These are phyloP conservation scores for Ophonus ardosiacus DNA, from an alignment of 2,888 invertebrate species.

Conservation along the genomic window DNA sequence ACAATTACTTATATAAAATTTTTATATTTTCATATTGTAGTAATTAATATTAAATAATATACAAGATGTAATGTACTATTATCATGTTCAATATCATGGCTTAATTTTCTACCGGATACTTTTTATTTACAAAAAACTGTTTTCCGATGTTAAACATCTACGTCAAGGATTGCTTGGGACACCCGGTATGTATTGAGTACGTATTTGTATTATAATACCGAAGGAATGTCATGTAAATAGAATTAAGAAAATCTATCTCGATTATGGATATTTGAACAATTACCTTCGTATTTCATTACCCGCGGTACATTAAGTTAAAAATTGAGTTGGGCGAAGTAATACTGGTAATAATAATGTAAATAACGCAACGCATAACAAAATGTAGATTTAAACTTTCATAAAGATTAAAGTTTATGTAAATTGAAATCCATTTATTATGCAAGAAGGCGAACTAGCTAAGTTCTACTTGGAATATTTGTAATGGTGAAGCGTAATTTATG, in stretches of 20 bases:
- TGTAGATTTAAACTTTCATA: constrained; percentile 43
- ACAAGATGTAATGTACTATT: too few relatives aligned
- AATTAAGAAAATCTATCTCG: neutral
- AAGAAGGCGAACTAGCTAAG: constrained; percentile 34
- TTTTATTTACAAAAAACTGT: too few relatives aligned
- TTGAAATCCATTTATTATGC: constrained; percentile 41
- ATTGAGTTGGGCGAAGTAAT: neutral
- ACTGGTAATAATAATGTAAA: neutral
- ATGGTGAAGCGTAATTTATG: constrained; percentile 40
- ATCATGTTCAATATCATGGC: too few relatives aligned
- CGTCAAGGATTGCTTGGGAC: too few relatives aligned
- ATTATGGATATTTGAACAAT: constrained; percentile 26
- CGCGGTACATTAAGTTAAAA: constrained; percentile 3
- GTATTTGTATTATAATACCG: constrained; percentile 1
- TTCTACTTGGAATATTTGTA: constrained; percentile 40
- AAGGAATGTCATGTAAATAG: neutral
- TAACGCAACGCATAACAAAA: constrained; percentile 22
- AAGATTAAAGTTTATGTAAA: constrained; percentile 26
- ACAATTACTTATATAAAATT: too few relatives aligned
- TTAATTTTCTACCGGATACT: too few relatives aligned
- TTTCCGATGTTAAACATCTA: too few relatives aligned
- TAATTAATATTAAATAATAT: too few relatives aligned
- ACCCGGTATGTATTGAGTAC: neutral
- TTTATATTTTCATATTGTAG: too few relatives aligned
- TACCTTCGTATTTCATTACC: constrained; percentile 14